Conservation (phyloP, 2,797 vertebrate species). For the Amazonetta brasiliensis region DNA sequence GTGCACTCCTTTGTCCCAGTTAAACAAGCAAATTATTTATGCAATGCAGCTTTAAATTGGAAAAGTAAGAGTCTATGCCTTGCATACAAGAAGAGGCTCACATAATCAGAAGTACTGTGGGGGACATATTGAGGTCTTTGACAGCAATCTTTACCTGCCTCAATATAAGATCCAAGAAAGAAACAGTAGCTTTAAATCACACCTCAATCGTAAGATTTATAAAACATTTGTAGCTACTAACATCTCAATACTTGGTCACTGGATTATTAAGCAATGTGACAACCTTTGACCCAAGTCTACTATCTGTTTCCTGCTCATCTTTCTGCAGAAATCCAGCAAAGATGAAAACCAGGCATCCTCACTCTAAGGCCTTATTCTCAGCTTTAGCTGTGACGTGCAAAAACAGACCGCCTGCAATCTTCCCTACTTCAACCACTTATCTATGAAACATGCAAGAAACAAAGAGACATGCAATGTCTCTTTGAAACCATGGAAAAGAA, state of each 20-base stretch:
- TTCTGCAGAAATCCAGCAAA: neutral
- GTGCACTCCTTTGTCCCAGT: neutral
- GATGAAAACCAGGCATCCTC: neutral
- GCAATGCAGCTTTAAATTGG: neutral
- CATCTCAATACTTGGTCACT: neutral
- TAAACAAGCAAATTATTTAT: neutral
- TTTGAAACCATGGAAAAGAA: neutral
- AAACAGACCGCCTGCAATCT: neutral
- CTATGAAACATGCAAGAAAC: neutral
- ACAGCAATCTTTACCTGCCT: neutral
- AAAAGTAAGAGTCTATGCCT: neutral
- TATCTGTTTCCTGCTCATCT: neutral
- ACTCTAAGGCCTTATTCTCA: neutral
- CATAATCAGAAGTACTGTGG: neutral
- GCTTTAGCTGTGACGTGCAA: neutral
- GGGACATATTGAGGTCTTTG: neutral
- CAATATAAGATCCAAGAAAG: neutral
- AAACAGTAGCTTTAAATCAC: neutral
- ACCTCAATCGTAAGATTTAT: neutral
- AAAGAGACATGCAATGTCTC: too few relatives aligned
- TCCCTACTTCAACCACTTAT: neutral
- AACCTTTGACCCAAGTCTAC: neutral
- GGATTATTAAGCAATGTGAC: neutral
- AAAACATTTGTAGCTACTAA: neutral
- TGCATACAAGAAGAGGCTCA: neutral